A percentile compares a stretch with the other conserved stretches of the same genome.
These are phyloP conservation scores for Andrena flavipes DNA, from an alignment of 2,888 invertebrate genomes.

Conservation along the genomic window DNA sequence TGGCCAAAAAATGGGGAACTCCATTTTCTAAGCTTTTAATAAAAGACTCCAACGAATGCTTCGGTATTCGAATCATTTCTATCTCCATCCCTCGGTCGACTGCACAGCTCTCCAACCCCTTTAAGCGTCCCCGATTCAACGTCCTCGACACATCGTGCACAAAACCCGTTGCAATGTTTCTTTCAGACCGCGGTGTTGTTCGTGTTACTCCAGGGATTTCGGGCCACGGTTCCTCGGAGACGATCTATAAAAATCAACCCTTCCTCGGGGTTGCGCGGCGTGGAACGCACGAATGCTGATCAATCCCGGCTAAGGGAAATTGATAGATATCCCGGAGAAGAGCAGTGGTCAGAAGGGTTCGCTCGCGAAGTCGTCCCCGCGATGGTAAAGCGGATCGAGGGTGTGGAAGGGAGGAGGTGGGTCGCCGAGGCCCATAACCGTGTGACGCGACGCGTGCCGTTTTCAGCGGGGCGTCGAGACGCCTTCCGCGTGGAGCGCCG, in stretches of 20 bases:
- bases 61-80: too few relatives aligned
- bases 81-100: too few relatives aligned
- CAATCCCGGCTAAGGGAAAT: constrained; percentile 23
- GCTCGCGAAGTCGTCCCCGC: background rate
- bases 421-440: constrained; percentile 68
- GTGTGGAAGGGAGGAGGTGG: constrained; percentile 37
- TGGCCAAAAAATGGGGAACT: too few relatives aligned
- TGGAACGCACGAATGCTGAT: constrained; percentile 13
- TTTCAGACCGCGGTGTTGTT: background rate
- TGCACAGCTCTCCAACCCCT: background rate
- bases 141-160: background rate
- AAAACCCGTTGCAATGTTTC: background rate
- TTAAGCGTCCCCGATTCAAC: background rate
- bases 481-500: constrained; percentile 74
- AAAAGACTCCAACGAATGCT: too few relatives aligned
- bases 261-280: background rate
- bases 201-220: background rate
- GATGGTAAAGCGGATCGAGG: constrained; percentile 8
- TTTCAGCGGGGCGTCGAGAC: constrained; percentile 80
- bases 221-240: background rate
- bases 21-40: too few relatives aligned
- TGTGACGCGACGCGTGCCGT: constrained; percentile 82
- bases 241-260: constrained; percentile 22
- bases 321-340: constrained; percentile 16
- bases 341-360: constrained; percentile 18